These are phyloP conservation scores for Hydropsyche betteni DNA, from an alignment of 2,888 invertebrate genomes.

Conservation along the genomic window DNA sequence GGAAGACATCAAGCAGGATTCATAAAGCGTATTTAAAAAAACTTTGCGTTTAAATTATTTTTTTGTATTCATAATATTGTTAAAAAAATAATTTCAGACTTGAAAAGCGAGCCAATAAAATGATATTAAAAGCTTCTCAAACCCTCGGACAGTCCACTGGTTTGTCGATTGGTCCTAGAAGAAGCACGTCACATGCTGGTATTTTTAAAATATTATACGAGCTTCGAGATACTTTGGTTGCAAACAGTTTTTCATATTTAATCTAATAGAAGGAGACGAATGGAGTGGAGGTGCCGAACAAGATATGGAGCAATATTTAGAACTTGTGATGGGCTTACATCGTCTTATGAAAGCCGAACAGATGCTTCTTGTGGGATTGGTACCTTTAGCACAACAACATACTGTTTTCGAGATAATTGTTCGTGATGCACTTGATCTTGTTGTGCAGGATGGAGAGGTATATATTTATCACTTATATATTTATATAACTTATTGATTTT, in stretches of 20 bases:
- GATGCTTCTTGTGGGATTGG: conserved; percentile 81
- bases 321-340: conserved; percentile 82
- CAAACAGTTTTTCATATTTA: too few species aligned
- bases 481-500: not conserved
- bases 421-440: conserved; percentile 82
- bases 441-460: conserved; percentile 88
- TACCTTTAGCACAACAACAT: conserved; percentile 82
- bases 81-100: conserved; percentile 61
- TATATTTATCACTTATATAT: conserved; percentile 33
- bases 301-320: conserved; percentile 85
- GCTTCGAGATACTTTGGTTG: too few species aligned
- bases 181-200: conserved; percentile 57
- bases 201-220: not conserved
- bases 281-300: conserved; percentile 70
- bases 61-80: conserved; percentile 12
- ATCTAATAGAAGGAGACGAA: conserved; percentile 49
- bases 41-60: conserved; percentile 19
- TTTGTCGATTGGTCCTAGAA: conserved; percentile 75
- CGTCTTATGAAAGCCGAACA: conserved; percentile 90
- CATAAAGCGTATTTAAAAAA: conserved; percentile 75
- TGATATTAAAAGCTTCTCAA: conserved; percentile 84
- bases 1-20: conserved; percentile 82
- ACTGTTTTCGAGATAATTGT: conserved; percentile 86
- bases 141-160: conserved; percentile 85
- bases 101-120: conserved; percentile 83